Conservation (phyloP, 2,113 vertebrate genomes). For the Muscicapa adusta region DNA sequence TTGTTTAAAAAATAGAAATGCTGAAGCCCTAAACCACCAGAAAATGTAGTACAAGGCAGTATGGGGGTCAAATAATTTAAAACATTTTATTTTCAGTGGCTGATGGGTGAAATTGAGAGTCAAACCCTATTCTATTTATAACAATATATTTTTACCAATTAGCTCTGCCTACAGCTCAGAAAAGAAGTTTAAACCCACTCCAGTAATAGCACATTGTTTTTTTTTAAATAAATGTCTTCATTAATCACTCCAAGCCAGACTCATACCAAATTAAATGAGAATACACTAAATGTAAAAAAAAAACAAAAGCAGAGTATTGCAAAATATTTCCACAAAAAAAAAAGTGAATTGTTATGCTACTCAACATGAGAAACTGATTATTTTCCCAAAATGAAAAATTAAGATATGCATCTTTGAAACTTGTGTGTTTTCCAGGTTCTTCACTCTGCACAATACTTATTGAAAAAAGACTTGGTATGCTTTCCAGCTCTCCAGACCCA, state of each 20-base stretch:
- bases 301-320: not conserved
- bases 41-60: not conserved
- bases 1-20: not conserved
- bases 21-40: not conserved
- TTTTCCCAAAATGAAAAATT: not conserved
- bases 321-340: not conserved
- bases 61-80: not conserved
- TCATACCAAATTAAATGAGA: not conserved
- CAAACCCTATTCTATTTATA: not conserved
- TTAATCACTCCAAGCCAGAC: not conserved
- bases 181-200: not conserved
- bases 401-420: not conserved
- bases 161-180: not conserved
- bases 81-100: slow-evolving; percentile 3
- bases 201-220: not conserved
- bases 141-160: slow-evolving; percentile 6
- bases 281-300: not conserved
- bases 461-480: not conserved
- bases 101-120: not conserved
- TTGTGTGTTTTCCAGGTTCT: not conserved
- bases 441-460: not conserved
- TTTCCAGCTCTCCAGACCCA: not conserved
- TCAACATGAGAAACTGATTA: not conserved
- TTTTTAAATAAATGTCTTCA: not conserved
- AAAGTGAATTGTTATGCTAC: not conserved